Percentiles rank a stretch among this genome's conserved stretches.
These are phyloP conservation scores for Protodeltote pygarga DNA, from an alignment of 2,888 invertebrate genomes.

Conservation along the genomic window DNA sequence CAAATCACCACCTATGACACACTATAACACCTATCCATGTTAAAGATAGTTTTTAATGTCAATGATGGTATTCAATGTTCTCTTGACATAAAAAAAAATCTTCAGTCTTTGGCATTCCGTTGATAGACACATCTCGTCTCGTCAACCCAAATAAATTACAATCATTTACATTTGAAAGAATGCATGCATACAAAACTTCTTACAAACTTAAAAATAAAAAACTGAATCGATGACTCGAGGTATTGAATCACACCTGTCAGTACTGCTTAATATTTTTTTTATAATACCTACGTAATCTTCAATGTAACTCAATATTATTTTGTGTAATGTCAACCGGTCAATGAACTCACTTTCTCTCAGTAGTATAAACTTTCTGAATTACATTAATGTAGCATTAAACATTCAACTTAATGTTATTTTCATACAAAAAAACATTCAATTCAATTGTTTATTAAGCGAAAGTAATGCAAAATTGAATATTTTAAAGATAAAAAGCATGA, in stretches of 20 bases:
- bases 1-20: too few relatives aligned
- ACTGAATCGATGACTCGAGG: background rate
- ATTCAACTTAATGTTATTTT: constrained; percentile 25
- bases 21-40: too few relatives aligned
- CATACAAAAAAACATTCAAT: constrained; percentile 20
- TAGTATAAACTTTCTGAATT: constrained; percentile 43
- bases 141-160: too few relatives aligned
- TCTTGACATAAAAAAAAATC: too few relatives aligned
- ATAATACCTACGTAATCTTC: constrained; percentile 17
- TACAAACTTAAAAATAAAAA: too few relatives aligned
- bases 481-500: background rate
- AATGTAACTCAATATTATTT: constrained; percentile 28
- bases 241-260: background rate
- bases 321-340: constrained; percentile 44
- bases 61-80: too few relatives aligned
- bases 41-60: too few relatives aligned
- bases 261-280: constrained; percentile 6
- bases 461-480: background rate
- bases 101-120: too few relatives aligned
- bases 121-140: too few relatives aligned
- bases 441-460: constrained; percentile 3
- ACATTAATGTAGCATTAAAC: constrained; percentile 34
- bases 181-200: too few relatives aligned
- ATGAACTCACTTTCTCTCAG: constrained; percentile 46
- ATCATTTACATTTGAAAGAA: too few relatives aligned